Conservation (phyloP, 2,113 vertebrate genomes). For the Cebidichthys violaceus region DNA sequence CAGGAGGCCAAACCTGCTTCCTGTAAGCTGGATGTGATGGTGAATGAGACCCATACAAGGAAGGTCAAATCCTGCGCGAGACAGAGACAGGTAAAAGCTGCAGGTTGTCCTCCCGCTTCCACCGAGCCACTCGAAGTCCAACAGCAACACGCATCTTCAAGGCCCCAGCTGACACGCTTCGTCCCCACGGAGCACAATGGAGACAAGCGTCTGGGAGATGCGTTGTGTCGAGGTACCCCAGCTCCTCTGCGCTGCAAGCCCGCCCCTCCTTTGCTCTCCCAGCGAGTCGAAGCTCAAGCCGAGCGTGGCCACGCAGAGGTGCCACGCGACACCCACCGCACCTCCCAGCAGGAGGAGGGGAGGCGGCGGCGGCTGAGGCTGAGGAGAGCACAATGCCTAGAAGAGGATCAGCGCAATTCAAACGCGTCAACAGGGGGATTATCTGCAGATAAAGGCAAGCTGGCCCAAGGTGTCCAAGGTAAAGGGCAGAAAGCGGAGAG, state of each 20-base stretch:
- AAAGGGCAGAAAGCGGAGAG: conserved; percentile 70
- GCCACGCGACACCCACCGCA: conserved; percentile 13
- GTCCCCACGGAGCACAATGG: conserved; percentile 27
- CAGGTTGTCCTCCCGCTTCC: conserved; percentile 19
- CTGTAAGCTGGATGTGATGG: conserved; percentile 51
- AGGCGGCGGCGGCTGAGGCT: conserved; percentile 69
- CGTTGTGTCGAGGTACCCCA: conserved; percentile 45
- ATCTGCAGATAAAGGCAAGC: conserved; percentile 69
- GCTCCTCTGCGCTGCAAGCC: conserved; percentile 50
- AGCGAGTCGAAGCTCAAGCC: conserved; percentile 12
- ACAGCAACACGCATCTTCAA: conserved; percentile 29
- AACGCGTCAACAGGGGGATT: conserved; percentile 74
- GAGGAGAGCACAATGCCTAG: conserved; percentile 70
- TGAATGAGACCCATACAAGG: conserved; percentile 56
- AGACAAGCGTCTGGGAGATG: conserved; percentile 35
- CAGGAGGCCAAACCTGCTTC: conserved; percentile 69
- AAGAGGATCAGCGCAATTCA: conserved; percentile 78
- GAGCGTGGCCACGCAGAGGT: not conserved
- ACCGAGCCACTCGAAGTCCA: conserved; percentile 48
- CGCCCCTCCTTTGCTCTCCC: conserved; percentile 32
- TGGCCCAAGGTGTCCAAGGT: conserved; percentile 54
- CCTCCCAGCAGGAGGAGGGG: conserved; percentile 42
- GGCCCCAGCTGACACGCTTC: conserved; percentile 34
- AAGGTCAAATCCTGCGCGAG: conserved; percentile 54
- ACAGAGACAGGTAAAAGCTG: conserved; percentile 26